Conservation (phyloP, 2,113 vertebrate genomes). For the Xerus inauris region DNA sequence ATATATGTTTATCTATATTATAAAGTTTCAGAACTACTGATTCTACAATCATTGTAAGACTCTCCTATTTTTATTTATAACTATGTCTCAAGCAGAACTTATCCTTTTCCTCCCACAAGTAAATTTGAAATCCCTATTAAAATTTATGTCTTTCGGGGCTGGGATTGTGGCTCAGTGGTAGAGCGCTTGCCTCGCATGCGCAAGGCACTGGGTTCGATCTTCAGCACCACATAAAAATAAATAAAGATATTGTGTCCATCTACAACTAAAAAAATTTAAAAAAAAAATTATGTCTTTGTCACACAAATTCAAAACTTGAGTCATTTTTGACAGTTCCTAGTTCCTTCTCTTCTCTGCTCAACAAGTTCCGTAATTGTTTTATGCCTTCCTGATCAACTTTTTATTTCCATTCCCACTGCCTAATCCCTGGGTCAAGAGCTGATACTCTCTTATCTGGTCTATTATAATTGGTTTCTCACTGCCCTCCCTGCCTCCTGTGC, state of each 20-base stretch:
- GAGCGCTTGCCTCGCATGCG: too few relatives aligned
- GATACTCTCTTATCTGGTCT: not conserved
- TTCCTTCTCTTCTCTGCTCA: not conserved
- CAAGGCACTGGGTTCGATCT: too few relatives aligned
- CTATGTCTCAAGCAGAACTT: not conserved
- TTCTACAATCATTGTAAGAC: not conserved
- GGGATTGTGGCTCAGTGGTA: too few relatives aligned
- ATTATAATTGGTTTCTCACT: not conserved
- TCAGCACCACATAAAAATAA: too few relatives aligned
- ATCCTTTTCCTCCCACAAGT: not conserved
- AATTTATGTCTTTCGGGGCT: conserved; percentile 4
- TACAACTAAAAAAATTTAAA: too few relatives aligned
- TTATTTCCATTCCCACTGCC: not conserved
- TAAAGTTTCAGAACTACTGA: not conserved
- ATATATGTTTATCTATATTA: not conserved
- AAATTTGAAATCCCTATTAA: not conserved
- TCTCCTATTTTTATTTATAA: not conserved
- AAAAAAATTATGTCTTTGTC: not conserved
- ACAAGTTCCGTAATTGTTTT: not conserved
- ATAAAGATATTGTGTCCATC: too few relatives aligned
- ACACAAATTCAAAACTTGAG: conserved; percentile 7
- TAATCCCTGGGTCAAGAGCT: not conserved
- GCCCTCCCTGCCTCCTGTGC: not conserved
- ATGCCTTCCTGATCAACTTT: not conserved
- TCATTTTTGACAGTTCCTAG: conserved; percentile 19